Base-by-base conservation (phyloP, 1,140 invertebrate genomes). In the Hypsibius dujardini region DNA sequence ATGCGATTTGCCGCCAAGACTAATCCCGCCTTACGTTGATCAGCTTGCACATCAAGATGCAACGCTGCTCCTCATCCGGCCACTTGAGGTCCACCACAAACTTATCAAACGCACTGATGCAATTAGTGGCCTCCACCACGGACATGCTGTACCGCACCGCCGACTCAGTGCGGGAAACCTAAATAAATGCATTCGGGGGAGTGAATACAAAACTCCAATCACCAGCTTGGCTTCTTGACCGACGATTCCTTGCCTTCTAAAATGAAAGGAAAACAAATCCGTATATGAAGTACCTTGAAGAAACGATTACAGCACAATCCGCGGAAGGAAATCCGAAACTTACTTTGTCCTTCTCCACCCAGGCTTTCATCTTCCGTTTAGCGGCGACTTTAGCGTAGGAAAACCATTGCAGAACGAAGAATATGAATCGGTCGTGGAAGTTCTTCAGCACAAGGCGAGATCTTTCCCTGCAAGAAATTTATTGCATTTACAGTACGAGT, bases 321-420 rank as follows among this genome's bases (percentile, higher is more conserved):
- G n/a, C n/a, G n/a, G n/a, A n/a, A n/a, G n/a, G n/a, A n/a, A n/a
- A n/a, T n/a, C n/a, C n/a, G n/a, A n/a, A 56, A 7, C 7, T 42
- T 42, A 67, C 62, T 42, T 67, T 67, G 62, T 67, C 62, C 3
- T 67, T 67, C 42, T 67, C 62, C 7, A 67, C 62, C 62, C 62
- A 67, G 3, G 7, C 7, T 67, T 67, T 67, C 42, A 67, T 67
- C 45, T 67, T 67, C 42, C 62, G 62, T 42, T 67, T 67, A 3
- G 62, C 62, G 7, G 62, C 62, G 3, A 67, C 62, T 42, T 67
- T 67, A 14, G 62, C 62, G 42, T 67, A 67, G 42, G 62, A 67
- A 42, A 67, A 42, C 62, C 62, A 67, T 67, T 67, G 62, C 42
- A 67, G 42, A 14, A 67, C 62, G 42, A 67, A 67, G 7, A 42